These are phyloP conservation scores for Nomia melanderi DNA, from an alignment of 1,140 invertebrate genomes.

Conservation along the genomic window DNA sequence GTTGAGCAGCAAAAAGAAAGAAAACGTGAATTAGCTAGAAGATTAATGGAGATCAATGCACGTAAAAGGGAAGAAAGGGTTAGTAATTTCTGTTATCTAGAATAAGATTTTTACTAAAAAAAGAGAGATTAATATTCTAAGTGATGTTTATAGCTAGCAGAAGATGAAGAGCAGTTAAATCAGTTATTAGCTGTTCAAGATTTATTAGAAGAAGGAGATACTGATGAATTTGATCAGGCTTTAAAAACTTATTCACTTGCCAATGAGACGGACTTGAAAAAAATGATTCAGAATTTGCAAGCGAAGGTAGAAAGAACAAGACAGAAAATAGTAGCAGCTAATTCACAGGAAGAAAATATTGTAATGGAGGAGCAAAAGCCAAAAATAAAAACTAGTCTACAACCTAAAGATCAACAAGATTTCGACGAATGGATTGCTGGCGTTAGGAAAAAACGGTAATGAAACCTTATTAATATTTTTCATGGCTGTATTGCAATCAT, in stretches of 20 bases:
- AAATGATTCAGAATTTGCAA: constrained; percentile 88
- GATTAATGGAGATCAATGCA: constrained; percentile 92
- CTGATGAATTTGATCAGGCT: constrained; percentile 87
- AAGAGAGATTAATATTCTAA: constrained; percentile 25
- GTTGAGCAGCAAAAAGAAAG: constrained; percentile 93
- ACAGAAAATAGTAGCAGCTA: constrained; percentile 88
- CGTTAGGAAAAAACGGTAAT: constrained; percentile 84
- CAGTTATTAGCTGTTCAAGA: constrained; percentile 90
- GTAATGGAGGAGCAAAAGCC: constrained; percentile 82
- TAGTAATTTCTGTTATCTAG: constrained; percentile 32
- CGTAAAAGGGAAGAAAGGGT: constrained; percentile 91
- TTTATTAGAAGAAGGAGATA: constrained; percentile 88
- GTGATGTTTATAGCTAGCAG: constrained; percentile 83
- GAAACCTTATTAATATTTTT: constrained; percentile 23
- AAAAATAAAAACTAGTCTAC: constrained; percentile 81
- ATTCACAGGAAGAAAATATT: constrained; percentile 84
- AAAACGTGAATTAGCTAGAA: constrained; percentile 89
- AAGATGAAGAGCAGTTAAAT: constrained; percentile 93
- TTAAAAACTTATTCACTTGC: constrained; percentile 83
- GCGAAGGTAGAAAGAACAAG: constrained; percentile 89
- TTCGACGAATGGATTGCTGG: constrained; percentile 87
- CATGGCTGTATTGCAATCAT: constrained; percentile 8
- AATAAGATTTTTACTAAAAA: constrained; percentile 6
- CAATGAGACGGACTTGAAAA: constrained; percentile 85
- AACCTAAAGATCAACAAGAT: constrained; percentile 84